Base-by-base conservation (phyloP, 92 coral and sea anemone genomes). In the Scolanthus callimorphus region DNA sequence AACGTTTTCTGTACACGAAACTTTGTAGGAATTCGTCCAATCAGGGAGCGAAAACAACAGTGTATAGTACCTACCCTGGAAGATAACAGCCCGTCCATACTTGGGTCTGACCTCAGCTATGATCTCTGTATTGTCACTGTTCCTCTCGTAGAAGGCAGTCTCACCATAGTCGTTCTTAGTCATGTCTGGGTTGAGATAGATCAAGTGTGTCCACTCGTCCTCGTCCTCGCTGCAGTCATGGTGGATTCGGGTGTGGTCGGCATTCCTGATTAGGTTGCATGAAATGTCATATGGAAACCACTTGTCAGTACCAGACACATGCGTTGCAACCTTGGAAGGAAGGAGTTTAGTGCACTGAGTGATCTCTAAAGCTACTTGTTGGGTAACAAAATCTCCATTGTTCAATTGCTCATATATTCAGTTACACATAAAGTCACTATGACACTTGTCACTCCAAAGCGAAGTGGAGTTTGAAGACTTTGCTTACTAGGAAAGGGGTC, bases 211-310 rank as follows among this genome's bases (percentile, higher is more conserved):
- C 99, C 99, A 94, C 30, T 94, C 99, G n/a, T 84, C 90, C 49
- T 94, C 99, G 3, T 73, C 47, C 0, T 19, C 19, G 4, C 49
- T 73, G 25, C 89, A 84, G 73, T 94, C 99, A 31, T 73, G 85
- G 50, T 94, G 99, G 39, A 94, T 94, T 21, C 96, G 96, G 15
- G 99, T 80, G 49, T 85, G 86, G 71, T 94, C 99, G 4, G 95
- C 99, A 49, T 70, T 88, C 67, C 99, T 69, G 29, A 94, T 85
- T 67, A 94, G 69, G 85, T 94, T 94, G 56, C 99, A 94, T 10
- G 99, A 88, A 13, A 94, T 77, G 77, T 94, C 99, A 27, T 94
- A 94, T 0, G 99, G 99, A 48, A 94, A 94, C 99, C 99, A 94
- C 52, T 80, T 37, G 63, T 85, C 73, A 45, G 72, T 82, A 6